A percentile compares a stretch with the other conserved stretches of the same genome.
phyloP scores from a whole-genome alignment of 2,797 vertebrate species.

The Poeciliopsis turneri region DNA sequence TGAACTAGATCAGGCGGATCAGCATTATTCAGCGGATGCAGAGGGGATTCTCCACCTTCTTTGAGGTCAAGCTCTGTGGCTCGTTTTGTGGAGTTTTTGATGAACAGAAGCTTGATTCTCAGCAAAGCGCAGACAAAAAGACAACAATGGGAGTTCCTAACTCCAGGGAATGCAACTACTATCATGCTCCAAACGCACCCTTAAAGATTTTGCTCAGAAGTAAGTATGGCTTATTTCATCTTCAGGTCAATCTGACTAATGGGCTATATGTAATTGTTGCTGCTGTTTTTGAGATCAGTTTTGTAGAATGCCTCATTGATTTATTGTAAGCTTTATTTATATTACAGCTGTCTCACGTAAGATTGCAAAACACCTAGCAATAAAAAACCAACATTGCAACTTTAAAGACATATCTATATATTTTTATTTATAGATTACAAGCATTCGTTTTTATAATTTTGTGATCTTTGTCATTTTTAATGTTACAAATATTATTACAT shows the following conservation, averaged over 20 bases:
- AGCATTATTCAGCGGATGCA: constrained; percentile 22
- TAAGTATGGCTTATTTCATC: constrained; percentile 62
- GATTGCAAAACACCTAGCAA: neutral
- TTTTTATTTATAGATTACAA: neutral
- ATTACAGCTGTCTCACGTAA: neutral
- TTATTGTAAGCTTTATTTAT: neutral
- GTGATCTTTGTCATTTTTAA: neutral
- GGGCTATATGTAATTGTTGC: neutral
- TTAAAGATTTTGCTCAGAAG: constrained; percentile 75
- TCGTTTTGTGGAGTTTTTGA: constrained; percentile 43
- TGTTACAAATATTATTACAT: no score
- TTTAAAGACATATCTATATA: neutral
- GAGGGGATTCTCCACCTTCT: constrained; percentile 1
- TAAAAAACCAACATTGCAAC: neutral
- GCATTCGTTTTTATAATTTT: neutral
- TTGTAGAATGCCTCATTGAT: neutral
- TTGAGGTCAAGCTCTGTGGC: neutral
- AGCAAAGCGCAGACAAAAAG: constrained; percentile 24
- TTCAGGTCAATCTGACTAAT: neutral
- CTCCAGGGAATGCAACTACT: constrained; percentile 78
- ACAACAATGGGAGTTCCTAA: constrained; percentile 80
- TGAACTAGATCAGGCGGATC: constrained; percentile 26
- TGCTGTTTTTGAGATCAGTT: neutral
- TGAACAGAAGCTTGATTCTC: constrained; percentile 29
- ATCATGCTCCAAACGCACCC: constrained; percentile 62